A percentile compares a stretch with the other conserved stretches of the same genome.
Conservation (phyloP, 2,888 invertebrate species). For the Nysson spinosus region DNA sequence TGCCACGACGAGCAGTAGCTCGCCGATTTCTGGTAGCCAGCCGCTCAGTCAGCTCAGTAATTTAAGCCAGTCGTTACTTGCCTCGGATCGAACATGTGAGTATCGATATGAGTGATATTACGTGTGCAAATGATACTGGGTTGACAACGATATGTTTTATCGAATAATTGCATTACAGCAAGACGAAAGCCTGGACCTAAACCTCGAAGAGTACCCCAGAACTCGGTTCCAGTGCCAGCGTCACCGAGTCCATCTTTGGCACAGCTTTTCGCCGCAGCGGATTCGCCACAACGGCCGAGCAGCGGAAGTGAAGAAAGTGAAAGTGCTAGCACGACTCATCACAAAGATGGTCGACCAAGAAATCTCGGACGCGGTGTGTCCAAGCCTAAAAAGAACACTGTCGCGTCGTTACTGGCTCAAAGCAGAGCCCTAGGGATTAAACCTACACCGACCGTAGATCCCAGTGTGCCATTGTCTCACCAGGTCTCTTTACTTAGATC, state of each 20-base stretch:
- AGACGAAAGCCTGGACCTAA: conserved; percentile 87
- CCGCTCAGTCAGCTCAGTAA: conserved; percentile 76
- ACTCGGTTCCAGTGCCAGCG: conserved; percentile 79
- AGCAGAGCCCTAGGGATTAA: conserved; percentile 89
- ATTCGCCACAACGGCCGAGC: conserved; percentile 81
- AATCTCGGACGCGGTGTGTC: conserved; percentile 92
- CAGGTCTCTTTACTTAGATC: conserved; percentile 80
- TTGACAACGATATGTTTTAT: too few relatives aligned
- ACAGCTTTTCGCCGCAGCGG: conserved; percentile 81
- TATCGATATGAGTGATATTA: too few relatives aligned
- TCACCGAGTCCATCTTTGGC: conserved; percentile 79
- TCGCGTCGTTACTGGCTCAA: conserved; percentile 91
- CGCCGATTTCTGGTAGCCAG: conserved; percentile 71
- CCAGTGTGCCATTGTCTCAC: conserved; percentile 80
- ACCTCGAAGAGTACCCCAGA: conserved; percentile 81
- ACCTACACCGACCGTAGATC: conserved; percentile 82
- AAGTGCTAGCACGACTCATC: conserved; percentile 77
- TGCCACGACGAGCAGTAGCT: conserved; percentile 71
- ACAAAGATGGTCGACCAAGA: conserved; percentile 88
- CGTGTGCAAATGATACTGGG: too few relatives aligned
- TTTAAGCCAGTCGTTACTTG: conserved; percentile 75
- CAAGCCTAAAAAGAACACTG: conserved; percentile 95
- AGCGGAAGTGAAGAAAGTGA: conserved; percentile 83
- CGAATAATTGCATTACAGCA: too few relatives aligned
- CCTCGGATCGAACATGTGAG: conserved; percentile 80